Evolutionary conservation across 2,113 vertebrate genomes (phyloP).

Genomic region (Daboia siamensis): DNA sequence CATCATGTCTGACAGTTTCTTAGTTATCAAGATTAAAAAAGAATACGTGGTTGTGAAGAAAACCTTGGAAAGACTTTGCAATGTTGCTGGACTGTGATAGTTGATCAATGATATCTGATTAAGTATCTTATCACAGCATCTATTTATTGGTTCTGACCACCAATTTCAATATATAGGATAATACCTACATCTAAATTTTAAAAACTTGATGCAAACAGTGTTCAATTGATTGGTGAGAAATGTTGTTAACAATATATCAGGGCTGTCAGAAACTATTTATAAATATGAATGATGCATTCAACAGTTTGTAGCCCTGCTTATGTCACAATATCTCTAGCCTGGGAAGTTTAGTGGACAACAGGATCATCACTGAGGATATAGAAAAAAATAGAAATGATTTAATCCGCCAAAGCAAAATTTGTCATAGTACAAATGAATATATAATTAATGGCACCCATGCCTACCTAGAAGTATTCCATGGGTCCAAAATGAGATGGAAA

Average conservation of each 20-base stretch:
- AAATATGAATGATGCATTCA: background rate
- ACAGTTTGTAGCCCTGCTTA: background rate
- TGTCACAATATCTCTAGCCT: no score
- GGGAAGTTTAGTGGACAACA: background rate
- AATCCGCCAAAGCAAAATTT: background rate
- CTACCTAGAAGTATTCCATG: background rate
- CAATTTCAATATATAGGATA: background rate
- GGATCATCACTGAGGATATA: background rate
- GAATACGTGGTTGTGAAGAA: background rate
- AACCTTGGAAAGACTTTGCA: background rate
- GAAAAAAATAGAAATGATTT: background rate
- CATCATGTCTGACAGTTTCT: background rate
- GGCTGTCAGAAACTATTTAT: background rate
- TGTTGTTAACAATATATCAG: conserved; percentile 4
- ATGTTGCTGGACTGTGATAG: background rate
- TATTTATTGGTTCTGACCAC: background rate
- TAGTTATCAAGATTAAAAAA: background rate
- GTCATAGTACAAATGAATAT: background rate
- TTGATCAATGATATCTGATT: background rate
- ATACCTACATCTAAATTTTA: background rate
- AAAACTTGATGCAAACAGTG: background rate
- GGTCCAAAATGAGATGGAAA: background rate
- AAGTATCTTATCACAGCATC: background rate
- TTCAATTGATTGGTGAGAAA: background rate
- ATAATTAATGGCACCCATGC: background rate